These are phyloP conservation scores for Portevinia maculata DNA, from an alignment of 2,888 invertebrate genomes.

Conservation along the genomic window DNA sequence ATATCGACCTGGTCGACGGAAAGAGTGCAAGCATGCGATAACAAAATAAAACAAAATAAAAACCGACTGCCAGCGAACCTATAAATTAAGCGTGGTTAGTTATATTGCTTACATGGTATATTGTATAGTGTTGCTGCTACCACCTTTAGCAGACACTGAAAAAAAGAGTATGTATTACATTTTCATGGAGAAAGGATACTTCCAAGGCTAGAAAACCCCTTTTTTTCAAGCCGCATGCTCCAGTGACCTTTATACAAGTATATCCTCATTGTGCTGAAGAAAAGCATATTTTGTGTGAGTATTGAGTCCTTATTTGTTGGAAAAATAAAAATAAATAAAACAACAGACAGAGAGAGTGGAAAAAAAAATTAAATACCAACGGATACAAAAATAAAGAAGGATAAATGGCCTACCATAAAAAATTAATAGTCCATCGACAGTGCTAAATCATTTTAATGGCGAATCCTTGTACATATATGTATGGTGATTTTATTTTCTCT, in stretches of 20 bases:
- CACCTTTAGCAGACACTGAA: slow-evolving; percentile 56
- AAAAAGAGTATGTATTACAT: slow-evolving; percentile 15
- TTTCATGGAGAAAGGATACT: slow-evolving; percentile 17
- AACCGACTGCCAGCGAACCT: slow-evolving; percentile 34
- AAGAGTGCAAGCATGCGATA: slow-evolving; percentile 62
- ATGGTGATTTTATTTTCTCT: slow-evolving; percentile 47
- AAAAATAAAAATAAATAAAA: slow-evolving; percentile 21
- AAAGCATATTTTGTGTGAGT: slow-evolving; percentile 58
- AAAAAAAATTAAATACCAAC: slow-evolving; percentile 66
- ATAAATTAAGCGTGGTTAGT: slow-evolving; percentile 70
- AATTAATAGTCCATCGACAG: slow-evolving; percentile 77
- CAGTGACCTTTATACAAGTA: slow-evolving; percentile 44
- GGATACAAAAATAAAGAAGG: slow-evolving; percentile 74
- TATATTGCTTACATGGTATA: slow-evolving; percentile 47
- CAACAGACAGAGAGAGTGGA: slow-evolving; percentile 20
- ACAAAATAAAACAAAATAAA: slow-evolving; percentile 26
- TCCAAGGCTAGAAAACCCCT: slow-evolving; percentile 16
- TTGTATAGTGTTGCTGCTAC: slow-evolving; percentile 28
- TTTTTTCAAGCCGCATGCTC: slow-evolving; percentile 16
- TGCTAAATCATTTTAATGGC: slow-evolving; percentile 77
- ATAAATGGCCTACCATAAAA: slow-evolving; percentile 75
- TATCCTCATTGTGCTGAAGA: slow-evolving; percentile 40
- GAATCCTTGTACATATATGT: slow-evolving; percentile 73
- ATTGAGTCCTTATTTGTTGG: slow-evolving; percentile 40
- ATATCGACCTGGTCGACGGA: slow-evolving; percentile 42